Evolutionary conservation across 2,113 vertebrate species (phyloP).

Genomic region (Grammomys dolichurus): DNA sequence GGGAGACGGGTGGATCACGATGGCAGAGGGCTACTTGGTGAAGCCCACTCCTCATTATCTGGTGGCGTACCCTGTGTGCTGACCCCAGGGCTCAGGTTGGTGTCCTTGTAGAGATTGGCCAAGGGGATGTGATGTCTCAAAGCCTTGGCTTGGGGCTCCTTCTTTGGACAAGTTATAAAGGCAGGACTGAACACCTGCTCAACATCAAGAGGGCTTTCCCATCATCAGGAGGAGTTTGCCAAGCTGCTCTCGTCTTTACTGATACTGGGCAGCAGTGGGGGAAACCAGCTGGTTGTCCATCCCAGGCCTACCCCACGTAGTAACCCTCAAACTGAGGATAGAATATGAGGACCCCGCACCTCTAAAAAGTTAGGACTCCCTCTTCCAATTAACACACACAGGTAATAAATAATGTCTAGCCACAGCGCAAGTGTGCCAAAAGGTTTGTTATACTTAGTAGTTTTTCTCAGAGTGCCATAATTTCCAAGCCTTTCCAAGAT

Average conservation of each 20-base stretch:
- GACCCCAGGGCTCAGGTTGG: conserved; percentile 43
- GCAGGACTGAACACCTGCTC: neutral
- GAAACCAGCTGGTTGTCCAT: neutral
- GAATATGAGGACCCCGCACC: rapidly evolving
- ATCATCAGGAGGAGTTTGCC: neutral
- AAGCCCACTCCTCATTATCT: conserved; percentile 95
- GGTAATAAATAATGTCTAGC: neutral
- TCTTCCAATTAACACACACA: rapidly evolving
- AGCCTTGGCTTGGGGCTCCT: neutral
- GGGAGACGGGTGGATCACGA: conserved; percentile 94
- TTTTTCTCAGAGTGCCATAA: neutral
- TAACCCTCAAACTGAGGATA: neutral
- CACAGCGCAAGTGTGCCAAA: rapidly evolving
- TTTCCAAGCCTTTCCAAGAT: neutral
- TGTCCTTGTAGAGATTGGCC: conserved; percentile 59
- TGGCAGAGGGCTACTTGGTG: conserved; percentile 92
- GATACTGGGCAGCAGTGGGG: neutral
- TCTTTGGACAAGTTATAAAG: neutral
- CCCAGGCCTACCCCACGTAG: neutral
- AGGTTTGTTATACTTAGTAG: neutral
- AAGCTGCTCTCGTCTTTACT: rapidly evolving
- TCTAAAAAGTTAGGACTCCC: rapidly evolving
- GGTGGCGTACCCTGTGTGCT: conserved; percentile 87
- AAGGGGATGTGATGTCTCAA: conserved; percentile 67
- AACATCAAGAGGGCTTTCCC: neutral